Conservation (phyloP, 2,113 vertebrate species). For the Pseudolaguvia tuberculata region DNA sequence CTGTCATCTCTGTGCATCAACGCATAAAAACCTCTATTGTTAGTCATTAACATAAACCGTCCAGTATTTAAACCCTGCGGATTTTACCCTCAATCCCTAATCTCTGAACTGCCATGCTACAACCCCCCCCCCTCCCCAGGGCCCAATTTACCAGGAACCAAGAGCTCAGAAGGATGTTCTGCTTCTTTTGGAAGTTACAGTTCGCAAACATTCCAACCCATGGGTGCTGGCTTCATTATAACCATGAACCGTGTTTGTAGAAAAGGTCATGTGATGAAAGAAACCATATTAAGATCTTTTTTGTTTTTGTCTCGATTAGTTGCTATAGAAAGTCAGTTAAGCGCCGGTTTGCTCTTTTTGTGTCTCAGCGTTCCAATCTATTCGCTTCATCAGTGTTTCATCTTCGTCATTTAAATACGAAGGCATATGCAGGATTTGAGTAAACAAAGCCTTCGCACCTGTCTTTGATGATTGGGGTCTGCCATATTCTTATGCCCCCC, state of each 20-base stretch:
- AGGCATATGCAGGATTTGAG: constrained; percentile 20
- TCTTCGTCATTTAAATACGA: constrained; percentile 10
- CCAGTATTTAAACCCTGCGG: not conserved
- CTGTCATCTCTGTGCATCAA: not conserved
- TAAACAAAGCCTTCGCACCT: constrained; percentile 19
- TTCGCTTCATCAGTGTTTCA: constrained; percentile 13
- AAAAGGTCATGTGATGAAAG: constrained; percentile 12
- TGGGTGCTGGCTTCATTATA: constrained; percentile 8
- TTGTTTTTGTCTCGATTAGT: not conserved
- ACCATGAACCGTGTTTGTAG: not conserved
- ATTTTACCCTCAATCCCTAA: not conserved
- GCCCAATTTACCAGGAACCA: constrained; percentile 18
- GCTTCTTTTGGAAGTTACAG: constrained; percentile 13
- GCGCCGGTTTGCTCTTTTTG: not conserved
- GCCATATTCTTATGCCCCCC: constrained; percentile 11
- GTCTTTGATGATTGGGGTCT: constrained; percentile 14
- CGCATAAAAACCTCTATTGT: not conserved
- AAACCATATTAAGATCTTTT: not conserved
- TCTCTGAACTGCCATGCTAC: not conserved
- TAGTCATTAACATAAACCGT: not conserved
- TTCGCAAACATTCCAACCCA: constrained; percentile 3
- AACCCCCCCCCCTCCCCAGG: not conserved
- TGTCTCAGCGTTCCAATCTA: not conserved
- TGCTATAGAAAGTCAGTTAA: not conserved
- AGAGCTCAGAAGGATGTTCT: constrained; percentile 1